Base-by-base conservation (phyloP, 92 coral and sea anemone species). In the Desmophyllum pertusum region DNA sequence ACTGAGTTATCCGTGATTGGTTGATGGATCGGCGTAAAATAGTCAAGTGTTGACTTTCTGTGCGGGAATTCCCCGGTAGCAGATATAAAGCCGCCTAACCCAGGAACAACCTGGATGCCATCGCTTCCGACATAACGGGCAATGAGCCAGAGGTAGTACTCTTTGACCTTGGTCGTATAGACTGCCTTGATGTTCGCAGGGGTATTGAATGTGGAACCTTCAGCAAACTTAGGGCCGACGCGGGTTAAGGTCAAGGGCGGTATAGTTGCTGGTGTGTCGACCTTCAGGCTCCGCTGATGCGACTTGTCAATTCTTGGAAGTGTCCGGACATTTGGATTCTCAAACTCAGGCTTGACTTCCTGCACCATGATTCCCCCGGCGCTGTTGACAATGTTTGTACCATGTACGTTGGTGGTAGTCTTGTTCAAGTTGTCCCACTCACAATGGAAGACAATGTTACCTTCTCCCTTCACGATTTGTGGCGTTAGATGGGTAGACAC, bases 381-480 rank as follows among this genome's bases (percentile, higher is more conserved):
- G 70, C 89, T 84, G 84, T 89, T 89, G 4, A 89, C 84, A 6
- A 81, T 70, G 37, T 89, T 89, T 27, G 89, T 61, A 57, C 89
- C 89, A 67, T 85, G 93, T 19, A 80, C 45, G 53, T 80, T 65
- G 7, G 81, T 52, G 8, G 85, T 86, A 14, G 62, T 80, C 68
- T 80, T 76, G n/a, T 88, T 88, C 88, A 83, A 39, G 57, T 87
- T 87, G 51, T 81, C 87, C 90, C 79, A 81, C 37, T 81, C 86
- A 25, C 35, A 25, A 30, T 84, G 88, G 41, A 84, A 55, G 35
- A 84, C 81, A 18, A 31, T 76, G 30, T 88, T 78, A 4, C 72
- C 88, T 29, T 84, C 86, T 14, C 81, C 78, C 9, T 51, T 85
- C 27, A 85, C 72, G 4, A 73, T 89, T 53, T 79, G 66, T 35